These are phyloP conservation scores for Brachionus plicatilis DNA, from an alignment of 1,140 invertebrate species.

Conservation along the genomic window DNA sequence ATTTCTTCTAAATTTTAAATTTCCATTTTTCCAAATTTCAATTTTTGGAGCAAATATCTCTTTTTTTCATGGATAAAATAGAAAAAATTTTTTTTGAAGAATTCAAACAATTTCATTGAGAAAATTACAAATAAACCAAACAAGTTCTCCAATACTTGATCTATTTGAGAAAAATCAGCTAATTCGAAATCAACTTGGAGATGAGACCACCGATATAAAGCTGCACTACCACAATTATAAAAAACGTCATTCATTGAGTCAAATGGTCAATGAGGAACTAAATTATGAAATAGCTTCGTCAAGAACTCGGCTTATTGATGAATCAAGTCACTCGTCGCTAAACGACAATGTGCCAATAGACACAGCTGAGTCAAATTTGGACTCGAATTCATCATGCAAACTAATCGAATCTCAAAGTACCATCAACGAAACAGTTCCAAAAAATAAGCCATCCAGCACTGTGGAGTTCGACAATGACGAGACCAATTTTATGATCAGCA, in stretches of 20 bases:
- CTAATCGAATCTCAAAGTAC: not conserved
- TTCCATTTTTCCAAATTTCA: not conserved
- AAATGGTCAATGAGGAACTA: not conserved
- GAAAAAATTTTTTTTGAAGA: not conserved
- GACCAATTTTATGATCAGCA: not conserved
- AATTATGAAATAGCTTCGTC: not conserved
- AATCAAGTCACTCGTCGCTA: not conserved
- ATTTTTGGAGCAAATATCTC: too few species aligned
- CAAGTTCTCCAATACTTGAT: not conserved
- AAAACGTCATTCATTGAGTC: not conserved
- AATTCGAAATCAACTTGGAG: not conserved
- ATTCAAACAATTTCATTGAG: conserved; percentile 8
- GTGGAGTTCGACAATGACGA: not conserved
- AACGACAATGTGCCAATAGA: not conserved
- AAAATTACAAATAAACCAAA: not conserved
- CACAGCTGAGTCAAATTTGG: conserved; percentile 3
- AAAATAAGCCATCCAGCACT: not conserved
- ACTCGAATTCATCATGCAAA: not conserved
- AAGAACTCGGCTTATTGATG: not conserved
- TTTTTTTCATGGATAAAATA: too few species aligned
- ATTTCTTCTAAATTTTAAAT: not conserved
- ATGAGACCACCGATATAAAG: not conserved
- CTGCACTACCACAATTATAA: not conserved
- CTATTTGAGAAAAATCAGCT: not conserved
- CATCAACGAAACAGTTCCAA: not conserved